These are phyloP conservation scores for Scaptomyza pallida DNA, from an alignment of 1,140 invertebrate species.

Conservation along the genomic window DNA sequence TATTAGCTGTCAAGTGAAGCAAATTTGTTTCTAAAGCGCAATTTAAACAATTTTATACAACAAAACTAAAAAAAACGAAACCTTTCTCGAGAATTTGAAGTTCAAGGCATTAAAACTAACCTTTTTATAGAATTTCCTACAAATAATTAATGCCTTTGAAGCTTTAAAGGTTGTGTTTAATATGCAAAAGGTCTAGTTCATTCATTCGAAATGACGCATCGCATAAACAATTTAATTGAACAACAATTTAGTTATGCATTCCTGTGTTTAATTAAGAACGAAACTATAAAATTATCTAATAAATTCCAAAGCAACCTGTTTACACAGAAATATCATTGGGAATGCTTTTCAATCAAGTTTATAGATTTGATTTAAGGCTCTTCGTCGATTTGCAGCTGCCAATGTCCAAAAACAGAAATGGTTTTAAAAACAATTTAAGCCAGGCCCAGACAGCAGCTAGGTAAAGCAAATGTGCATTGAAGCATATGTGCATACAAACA, in stretches of 20 bases:
- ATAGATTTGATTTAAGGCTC: neutral
- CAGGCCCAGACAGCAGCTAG: slow-evolving; percentile 24
- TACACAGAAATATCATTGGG: neutral
- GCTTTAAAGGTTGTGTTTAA: neutral
- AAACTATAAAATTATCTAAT: neutral
- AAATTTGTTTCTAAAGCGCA: no score
- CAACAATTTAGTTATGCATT: no score
- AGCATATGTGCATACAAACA: slow-evolving; percentile 22
- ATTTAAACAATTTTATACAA: no score
- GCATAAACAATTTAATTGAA: no score
- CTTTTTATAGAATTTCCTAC: neutral
- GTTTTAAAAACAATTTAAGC: slow-evolving; percentile 10
- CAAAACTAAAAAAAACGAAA: no score
- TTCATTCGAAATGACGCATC: neutral
- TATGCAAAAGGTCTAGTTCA: neutral
- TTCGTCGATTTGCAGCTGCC: slow-evolving; percentile 29
- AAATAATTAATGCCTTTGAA: neutral
- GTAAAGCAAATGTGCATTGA: slow-evolving; percentile 36
- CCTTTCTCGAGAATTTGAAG: neutral
- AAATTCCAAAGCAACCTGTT: neutral
- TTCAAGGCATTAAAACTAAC: neutral
- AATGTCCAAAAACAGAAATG: slow-evolving; percentile 31
- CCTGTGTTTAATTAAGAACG: neutral
- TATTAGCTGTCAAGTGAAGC: no score
- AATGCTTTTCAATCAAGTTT: neutral